A percentile compares a stretch with the other conserved stretches of the same genome.
phyloP scores from a whole-genome alignment of 1,140 invertebrate species.

The Magallana gigas region DNA sequence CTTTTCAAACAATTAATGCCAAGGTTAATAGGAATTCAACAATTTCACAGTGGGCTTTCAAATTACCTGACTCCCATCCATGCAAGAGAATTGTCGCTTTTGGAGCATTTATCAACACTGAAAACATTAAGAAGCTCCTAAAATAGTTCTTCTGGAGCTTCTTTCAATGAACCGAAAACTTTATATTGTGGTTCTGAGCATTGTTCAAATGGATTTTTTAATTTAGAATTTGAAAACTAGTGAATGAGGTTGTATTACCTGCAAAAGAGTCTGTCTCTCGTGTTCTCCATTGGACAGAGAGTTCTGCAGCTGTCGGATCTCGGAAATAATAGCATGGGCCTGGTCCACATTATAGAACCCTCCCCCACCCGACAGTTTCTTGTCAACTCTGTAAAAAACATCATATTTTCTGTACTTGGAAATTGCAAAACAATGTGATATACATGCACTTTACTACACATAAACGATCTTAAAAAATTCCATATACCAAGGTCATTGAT shows the following conservation, averaged over 20 bases:
- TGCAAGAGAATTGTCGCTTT: too few species aligned
- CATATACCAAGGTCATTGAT: too few species aligned
- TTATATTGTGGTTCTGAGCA: too few species aligned
- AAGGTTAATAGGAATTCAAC: not conserved
- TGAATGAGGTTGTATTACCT: slow-evolving; percentile 76
- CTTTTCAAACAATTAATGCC: not conserved
- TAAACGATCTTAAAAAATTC: too few species aligned
- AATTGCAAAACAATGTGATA: not conserved
- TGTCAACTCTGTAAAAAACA: slow-evolving; percentile 87
- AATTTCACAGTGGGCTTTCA: not conserved
- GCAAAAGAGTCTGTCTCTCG: slow-evolving; percentile 95
- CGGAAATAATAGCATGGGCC: slow-evolving; percentile 95
- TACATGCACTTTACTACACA: too few species aligned
- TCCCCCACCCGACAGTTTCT: slow-evolving; percentile 91
- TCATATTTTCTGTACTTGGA: not conserved
- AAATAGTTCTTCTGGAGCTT: too few species aligned
- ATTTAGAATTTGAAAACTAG: too few species aligned
- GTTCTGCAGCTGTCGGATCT: slow-evolving; percentile 94
- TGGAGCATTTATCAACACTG: too few species aligned
- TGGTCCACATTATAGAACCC: slow-evolving; percentile 95
- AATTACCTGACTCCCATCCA: not conserved
- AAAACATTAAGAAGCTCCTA: too few species aligned
- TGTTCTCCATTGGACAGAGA: slow-evolving; percentile 93
- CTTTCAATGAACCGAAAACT: too few species aligned
- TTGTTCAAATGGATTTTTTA: too few species aligned